Evolutionary conservation across 2,888 invertebrate genomes (phyloP).

Genomic region (Xestia c-nigrum): DNA sequence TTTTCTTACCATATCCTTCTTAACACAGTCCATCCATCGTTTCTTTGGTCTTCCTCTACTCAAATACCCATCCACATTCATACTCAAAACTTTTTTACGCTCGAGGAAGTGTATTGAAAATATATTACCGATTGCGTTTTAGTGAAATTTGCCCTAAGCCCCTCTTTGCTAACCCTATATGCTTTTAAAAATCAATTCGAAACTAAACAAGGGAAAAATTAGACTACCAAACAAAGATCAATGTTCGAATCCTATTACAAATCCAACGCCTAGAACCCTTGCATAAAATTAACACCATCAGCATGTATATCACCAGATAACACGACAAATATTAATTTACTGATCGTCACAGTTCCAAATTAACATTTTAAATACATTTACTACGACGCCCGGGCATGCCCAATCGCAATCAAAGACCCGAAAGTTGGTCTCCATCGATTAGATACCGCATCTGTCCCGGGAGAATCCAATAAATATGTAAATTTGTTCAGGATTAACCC

Average conservation of each 20-base stretch:
- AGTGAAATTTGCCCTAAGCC: not conserved
- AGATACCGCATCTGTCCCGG: conserved; percentile 78
- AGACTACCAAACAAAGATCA: conserved; percentile 32
- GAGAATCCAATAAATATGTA: conserved; percentile 86
- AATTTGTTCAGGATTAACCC: conserved; percentile 80
- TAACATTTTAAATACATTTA: conserved; percentile 68
- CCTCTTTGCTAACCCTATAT: no score
- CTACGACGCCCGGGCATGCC: conserved; percentile 53
- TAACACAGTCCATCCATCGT: no score
- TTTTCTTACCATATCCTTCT: no score
- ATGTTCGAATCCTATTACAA: conserved; percentile 24
- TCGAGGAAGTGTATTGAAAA: no score
- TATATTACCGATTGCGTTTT: not conserved
- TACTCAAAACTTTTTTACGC: no score
- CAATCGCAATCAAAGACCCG: conserved; percentile 63
- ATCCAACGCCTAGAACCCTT: conserved; percentile 10
- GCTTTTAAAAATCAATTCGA: not conserved
- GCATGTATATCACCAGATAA: conserved; percentile 53
- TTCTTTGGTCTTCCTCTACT: no score
- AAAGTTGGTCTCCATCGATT: conserved; percentile 79
- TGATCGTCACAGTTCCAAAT: conserved; percentile 57
- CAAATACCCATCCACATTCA: no score
- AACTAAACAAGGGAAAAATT: not conserved
- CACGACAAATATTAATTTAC: conserved; percentile 61
- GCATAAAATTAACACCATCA: conserved; percentile 54